Conservation (phyloP, 2,797 vertebrate species). For the Buceros bicornis region DNA sequence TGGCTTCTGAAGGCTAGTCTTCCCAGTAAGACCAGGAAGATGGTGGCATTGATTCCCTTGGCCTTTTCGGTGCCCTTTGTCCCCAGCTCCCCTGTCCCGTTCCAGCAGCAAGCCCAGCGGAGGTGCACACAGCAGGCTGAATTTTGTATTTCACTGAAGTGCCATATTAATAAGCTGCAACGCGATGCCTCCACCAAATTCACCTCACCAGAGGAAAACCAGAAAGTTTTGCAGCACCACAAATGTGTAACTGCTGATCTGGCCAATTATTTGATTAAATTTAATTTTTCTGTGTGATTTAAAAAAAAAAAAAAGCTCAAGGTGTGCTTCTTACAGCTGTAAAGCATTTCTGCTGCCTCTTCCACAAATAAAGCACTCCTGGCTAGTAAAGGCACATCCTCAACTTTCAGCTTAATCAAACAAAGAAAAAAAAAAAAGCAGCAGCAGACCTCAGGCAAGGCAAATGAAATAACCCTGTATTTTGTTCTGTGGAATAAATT, state of each 20-base stretch:
- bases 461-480: constrained; percentile 8
- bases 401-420: neutral
- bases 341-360: neutral
- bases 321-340: neutral
- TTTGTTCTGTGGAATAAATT: constrained; percentile 50
- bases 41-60: neutral
- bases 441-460: neutral
- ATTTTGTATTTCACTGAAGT: accelerated
- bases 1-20: neutral
- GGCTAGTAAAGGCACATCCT: neutral
- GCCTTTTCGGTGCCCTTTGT: neutral
- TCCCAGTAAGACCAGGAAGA: neutral
- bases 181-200: neutral
- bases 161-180: accelerated
- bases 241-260: neutral
- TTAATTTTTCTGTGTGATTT: neutral
- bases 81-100: neutral
- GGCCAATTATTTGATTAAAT: neutral
- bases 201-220: neutral
- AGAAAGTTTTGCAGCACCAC: neutral
- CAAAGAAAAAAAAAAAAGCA: neutral
- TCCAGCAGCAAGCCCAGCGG: neutral
- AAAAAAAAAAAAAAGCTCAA: neutral
- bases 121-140: neutral
- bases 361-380: neutral